Evolutionary conservation across 2,888 invertebrate genomes (phyloP).

Genomic region (Iphiclides podalirius): DNA sequence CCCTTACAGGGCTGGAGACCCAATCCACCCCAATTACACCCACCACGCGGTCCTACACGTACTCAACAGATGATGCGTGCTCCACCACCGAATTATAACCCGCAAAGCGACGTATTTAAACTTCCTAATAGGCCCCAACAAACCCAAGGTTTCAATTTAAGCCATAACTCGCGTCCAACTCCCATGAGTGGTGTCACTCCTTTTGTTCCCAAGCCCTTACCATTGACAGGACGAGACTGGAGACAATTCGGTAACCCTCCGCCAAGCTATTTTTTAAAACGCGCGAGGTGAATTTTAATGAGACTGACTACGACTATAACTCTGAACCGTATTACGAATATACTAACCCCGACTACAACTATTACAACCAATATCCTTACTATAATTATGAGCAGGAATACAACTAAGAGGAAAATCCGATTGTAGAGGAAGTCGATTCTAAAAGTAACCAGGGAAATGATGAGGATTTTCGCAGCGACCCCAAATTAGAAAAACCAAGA

Average conservation of each 20-base stretch:
- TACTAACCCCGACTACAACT: background rate
- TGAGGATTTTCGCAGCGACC: background rate
- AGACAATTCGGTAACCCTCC: background rate
- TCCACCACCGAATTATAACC: background rate
- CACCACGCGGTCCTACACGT: background rate
- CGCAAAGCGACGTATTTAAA: background rate
- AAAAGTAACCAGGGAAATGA: background rate
- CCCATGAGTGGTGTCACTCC: background rate
- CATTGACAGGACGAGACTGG: background rate
- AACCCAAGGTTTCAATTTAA: background rate
- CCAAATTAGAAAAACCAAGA: background rate
- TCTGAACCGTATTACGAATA: background rate
- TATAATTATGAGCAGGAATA: background rate
- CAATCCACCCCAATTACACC: background rate
- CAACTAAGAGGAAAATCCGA: background rate
- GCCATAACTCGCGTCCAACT: background rate
- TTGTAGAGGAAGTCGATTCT: background rate
- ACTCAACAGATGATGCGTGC: background rate
- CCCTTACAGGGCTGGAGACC: background rate
- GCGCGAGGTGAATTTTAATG: conserved; percentile 1
- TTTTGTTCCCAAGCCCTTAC: background rate
- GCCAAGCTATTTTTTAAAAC: background rate
- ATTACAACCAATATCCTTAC: background rate
- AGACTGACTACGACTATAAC: background rate
- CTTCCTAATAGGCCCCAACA: background rate